Base-by-base conservation (phyloP, 2,113 vertebrate genomes). In the Falco punctatus region DNA sequence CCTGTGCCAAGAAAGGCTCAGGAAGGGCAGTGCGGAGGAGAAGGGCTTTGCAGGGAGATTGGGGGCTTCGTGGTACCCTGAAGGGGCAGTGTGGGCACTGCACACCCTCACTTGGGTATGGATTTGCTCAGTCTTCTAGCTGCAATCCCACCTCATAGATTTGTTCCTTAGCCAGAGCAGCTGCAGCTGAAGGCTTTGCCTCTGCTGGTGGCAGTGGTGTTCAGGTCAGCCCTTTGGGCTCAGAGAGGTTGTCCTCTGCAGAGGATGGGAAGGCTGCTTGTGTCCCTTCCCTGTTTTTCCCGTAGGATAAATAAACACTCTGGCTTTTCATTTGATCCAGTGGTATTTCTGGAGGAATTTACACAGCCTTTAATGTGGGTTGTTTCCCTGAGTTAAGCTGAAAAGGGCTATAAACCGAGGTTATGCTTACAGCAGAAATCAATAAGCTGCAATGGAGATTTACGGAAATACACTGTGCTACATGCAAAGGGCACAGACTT, bases 301-400 rank as follows among this genome's bases (percentile, higher is more conserved):
- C 23, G 5, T 16, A 81, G 38, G 55, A 64, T 81, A 78, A 87
- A 83, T 20, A 52, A 94, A n/a, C 33, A 35, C 19, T 54, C 13
- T 32, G 49, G 18, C 42, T 94, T 86, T 92, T 89, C 52, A 30
- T 67, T 89, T 81, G 48, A 71, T 82, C 55, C 11, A 15, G 19
- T 65, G 38, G 33, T 81, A 85, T 85, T 86, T 91, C 77, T 54
- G 33, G 92, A 93, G 70, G 44, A 62, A 92, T 91, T 84, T 88
- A 81, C 55, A 42, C 32, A 75, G 70, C 40, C 12, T 85, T 91
- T 75, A 48, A 67, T 27, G 33, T 51, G 24, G 23, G 40, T 44
- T 71, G 22, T 78, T 95, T 81, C 26, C 46, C 27, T 0, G 5
- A 58, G 26, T 81, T 64, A 79, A 75, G 81, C n/a, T 23, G 69